Evolutionary conservation across 2,797 vertebrate species (phyloP).

Genomic region (Cercopithecus hamlyni): DNA sequence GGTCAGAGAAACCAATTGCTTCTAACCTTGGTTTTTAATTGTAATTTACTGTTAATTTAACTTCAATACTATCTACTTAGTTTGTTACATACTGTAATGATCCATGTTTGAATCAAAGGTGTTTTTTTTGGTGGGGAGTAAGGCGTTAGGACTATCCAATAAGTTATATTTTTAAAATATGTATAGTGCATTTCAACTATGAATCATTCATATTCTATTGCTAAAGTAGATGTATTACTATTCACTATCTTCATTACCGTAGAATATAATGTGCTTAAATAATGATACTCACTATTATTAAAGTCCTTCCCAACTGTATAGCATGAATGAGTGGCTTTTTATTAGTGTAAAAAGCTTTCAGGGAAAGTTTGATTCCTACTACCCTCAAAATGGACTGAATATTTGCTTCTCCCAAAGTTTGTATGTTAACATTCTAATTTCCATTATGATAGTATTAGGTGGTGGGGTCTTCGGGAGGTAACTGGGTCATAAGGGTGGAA

Average conservation of each 20-base stretch:
- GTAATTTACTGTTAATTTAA: constrained; percentile 28
- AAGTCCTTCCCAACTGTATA: neutral
- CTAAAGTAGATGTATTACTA: neutral
- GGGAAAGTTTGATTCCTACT: neutral
- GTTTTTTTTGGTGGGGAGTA: neutral
- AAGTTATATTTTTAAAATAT: neutral
- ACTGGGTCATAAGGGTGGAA: neutral
- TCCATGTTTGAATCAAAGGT: constrained; percentile 10
- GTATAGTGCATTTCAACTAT: neutral
- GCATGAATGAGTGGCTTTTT: neutral
- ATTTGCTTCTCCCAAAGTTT: neutral
- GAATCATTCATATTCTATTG: neutral
- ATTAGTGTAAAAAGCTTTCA: neutral
- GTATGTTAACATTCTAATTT: neutral
- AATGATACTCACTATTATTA: neutral
- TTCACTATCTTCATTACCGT: neutral
- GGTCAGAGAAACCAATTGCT: neutral
- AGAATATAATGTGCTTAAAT: neutral
- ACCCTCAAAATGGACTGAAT: neutral
- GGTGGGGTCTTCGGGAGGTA: neutral
- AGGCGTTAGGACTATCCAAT: neutral
- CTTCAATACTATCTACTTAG: neutral
- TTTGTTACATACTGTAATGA: neutral
- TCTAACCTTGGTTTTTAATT: neutral
- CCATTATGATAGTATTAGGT: neutral